Evolutionary conservation across 2,888 invertebrate genomes (phyloP), one percentile per base, ranked within the genome.

Genomic region (Ichneumoninae sp.): DNA sequence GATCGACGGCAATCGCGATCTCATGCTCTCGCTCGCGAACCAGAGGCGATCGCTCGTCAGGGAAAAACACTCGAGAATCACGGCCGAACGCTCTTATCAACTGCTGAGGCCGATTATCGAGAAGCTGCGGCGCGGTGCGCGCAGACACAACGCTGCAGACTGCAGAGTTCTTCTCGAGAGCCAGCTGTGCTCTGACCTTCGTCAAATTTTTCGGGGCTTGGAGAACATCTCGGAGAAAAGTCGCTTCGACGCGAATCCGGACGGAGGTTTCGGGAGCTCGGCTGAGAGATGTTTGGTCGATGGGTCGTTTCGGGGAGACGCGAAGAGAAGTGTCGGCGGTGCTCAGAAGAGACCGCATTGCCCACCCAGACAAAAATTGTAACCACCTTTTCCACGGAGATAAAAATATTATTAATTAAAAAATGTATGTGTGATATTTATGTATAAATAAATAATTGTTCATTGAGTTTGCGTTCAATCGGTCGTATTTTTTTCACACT

Each of bases 61-160:
- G 7, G 89, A 90, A 54, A 85, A 76, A 60, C 30, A 82, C 50
- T 77, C 78, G 3, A 80, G 89, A 65, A 60, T 83, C 19, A 86
- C 40, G 26, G 87, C 84, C 2, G 90, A 90, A n/a, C 69, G 83
- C 7, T 86, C 85, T 16, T 87, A 85, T 44, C 78, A 86, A 30
- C 72, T 77, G 40, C 66, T 90, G 26, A 82, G 80, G 19, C 82
- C 86, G 5, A 72, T 81, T 16, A 62, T 90, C n/a, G 79, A 87
- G 33, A 83, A 83, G 44, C 71, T 90, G 0, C 86, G 60, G 40
- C 80, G 68, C 33, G 88, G 86, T 57, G 84, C 87, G 7, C 40
- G 82, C 0, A 36, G 71, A 62, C 83, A 86, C 44, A 77, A 86
- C 69, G 80, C 68, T 8, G 57, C 83, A 50, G 81, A 69, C 0